These are phyloP conservation scores for Neotoma lepida DNA, from an alignment of 2,113 vertebrate species.

Conservation along the genomic window DNA sequence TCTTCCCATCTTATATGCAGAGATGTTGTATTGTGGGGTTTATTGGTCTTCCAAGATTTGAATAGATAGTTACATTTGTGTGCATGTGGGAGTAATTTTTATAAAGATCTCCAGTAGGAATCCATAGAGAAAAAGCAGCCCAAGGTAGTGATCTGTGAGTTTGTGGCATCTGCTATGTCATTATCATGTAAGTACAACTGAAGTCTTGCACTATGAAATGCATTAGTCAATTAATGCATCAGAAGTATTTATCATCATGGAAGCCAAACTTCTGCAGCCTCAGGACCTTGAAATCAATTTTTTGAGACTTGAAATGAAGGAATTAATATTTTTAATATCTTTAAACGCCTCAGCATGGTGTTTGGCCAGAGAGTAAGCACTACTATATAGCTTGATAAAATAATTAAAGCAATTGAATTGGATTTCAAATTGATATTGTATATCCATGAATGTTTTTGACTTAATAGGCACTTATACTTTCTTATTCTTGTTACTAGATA, in stretches of 20 bases:
- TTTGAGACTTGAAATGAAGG: neutral
- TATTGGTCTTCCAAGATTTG: neutral
- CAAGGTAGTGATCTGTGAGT: neutral
- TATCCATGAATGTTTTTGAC: neutral
- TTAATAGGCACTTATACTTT: neutral
- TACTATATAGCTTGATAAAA: neutral
- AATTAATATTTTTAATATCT: constrained; percentile 9
- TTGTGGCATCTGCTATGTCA: neutral
- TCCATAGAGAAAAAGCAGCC: neutral
- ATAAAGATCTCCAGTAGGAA: neutral
- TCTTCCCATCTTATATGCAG: neutral
- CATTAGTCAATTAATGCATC: neutral
- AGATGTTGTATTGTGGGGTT: neutral
- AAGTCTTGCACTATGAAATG: neutral
- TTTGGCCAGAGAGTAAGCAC: neutral
- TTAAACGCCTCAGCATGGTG: neutral
- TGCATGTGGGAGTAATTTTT: neutral
- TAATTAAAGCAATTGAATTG: neutral
- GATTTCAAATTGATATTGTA: neutral
- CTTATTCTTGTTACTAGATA: neutral
- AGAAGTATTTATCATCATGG: neutral
- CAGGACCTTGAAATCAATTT: neutral
- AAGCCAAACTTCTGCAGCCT: neutral
- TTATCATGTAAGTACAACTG: neutral
- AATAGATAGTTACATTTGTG: neutral